These are phyloP conservation scores for Calyptommatus sinebrachiatus DNA, from an alignment of 2,113 vertebrate genomes.

Conservation along the genomic window DNA sequence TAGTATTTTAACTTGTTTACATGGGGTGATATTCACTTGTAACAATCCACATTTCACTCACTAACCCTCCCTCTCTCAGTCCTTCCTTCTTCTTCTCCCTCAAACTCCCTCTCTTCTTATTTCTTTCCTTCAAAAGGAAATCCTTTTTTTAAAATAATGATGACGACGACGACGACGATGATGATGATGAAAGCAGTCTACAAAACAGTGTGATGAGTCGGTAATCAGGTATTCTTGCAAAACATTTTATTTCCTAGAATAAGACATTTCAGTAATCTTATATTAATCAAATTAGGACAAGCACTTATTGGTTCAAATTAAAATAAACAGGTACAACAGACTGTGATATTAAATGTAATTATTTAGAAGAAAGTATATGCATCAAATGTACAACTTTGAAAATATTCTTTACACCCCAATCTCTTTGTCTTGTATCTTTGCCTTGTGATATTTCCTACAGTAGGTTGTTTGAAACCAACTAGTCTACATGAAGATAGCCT, in stretches of 20 bases:
- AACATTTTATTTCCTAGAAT: too few species aligned
- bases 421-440: not conserved
- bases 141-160: not conserved
- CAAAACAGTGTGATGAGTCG: not conserved
- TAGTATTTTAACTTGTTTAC: not conserved
- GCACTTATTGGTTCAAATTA: not conserved
- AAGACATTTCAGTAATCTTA: not conserved
- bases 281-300: not conserved
- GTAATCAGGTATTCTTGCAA: not conserved
- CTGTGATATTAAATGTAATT: not conserved
- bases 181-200: not conserved
- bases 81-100: not conserved
- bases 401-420: not conserved
- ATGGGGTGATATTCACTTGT: not conserved
- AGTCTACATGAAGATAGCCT: not conserved
- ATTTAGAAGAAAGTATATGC: not conserved
- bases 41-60: too few species aligned
- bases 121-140: fast-evolving
- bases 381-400: not conserved
- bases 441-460: not conserved
- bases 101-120: fast-evolving
- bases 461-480: slow-evolving; percentile 24
- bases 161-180: too few species aligned
- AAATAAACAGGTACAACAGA: not conserved
- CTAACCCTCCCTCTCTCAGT: not conserved